A percentile compares a stretch with the other conserved stretches of the same genome.
Evolutionary conservation across 2,888 invertebrate species (phyloP).

Genomic region (Antitype chi): DNA sequence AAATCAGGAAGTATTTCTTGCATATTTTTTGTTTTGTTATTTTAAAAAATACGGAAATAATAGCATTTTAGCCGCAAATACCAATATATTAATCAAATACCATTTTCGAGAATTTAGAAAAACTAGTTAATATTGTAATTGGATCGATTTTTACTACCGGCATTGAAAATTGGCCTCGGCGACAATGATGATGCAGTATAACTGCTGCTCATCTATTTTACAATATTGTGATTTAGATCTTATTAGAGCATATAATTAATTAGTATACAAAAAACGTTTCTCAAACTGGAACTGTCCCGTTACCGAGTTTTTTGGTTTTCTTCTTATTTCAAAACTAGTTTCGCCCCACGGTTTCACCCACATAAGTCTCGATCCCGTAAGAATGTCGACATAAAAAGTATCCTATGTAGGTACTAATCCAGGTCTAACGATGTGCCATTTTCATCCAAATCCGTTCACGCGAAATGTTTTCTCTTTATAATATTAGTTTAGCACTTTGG

Average conservation of each 20-base stretch:
- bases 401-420: no score
- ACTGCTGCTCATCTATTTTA: slow-evolving; percentile 28
- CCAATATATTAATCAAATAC: not conserved
- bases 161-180: slow-evolving; percentile 56
- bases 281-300: slow-evolving; percentile 63
- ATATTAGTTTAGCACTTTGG: no score
- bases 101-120: slow-evolving; percentile 3
- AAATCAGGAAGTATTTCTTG: not conserved
- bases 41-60: slow-evolving; percentile 3
- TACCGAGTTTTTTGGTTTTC: not conserved
- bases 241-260: slow-evolving; percentile 67
- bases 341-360: no score
- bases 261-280: slow-evolving; percentile 67
- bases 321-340: no score
- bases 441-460: no score
- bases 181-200: slow-evolving; percentile 30
- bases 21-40: not conserved
- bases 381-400: no score
- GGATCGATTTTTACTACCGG: slow-evolving; percentile 23
- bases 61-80: not conserved
- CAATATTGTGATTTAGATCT: slow-evolving; percentile 58
- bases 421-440: no score
- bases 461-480: no score
- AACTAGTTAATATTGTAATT: slow-evolving; percentile 33
- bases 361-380: no score